Evolutionary conservation across 2,888 invertebrate genomes (phyloP).

Genomic region (Ophioninae sp.): DNA sequence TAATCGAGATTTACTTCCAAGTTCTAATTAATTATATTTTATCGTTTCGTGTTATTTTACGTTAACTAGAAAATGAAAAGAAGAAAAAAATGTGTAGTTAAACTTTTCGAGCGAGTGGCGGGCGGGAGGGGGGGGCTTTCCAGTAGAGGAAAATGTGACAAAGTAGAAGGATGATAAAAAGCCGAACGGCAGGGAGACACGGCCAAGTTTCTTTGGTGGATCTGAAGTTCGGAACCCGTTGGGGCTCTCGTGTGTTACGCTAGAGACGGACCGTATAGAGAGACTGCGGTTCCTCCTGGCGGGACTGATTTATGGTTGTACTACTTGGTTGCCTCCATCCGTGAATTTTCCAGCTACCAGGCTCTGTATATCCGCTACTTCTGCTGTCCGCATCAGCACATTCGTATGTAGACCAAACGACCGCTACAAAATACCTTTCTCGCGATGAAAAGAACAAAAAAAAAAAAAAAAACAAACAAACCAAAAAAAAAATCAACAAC

Average conservation of each 20-base stretch:
- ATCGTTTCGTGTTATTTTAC: not conserved
- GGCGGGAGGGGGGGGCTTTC: too few species aligned
- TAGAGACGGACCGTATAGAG: not conserved
- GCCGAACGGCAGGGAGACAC: constrained; percentile 19
- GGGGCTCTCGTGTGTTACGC: constrained; percentile 7
- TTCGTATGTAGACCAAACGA: constrained; percentile 7
- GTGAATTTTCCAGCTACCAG: constrained; percentile 35
- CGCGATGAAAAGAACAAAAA: constrained; percentile 5
- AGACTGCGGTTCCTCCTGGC: constrained; percentile 41
- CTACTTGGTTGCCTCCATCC: constrained; percentile 39
- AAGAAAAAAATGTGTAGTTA: not conserved
- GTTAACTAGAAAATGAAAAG: too few species aligned
- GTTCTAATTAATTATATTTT: not conserved
- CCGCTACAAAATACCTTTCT: constrained; percentile 13
- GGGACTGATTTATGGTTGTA: constrained; percentile 57
- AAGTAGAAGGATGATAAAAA: constrained; percentile 28
- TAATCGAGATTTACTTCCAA: too few species aligned
- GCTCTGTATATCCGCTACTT: constrained; percentile 19
- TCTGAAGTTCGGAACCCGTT: constrained; percentile 22
- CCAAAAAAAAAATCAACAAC: constrained; percentile 5
- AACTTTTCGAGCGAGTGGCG: not conserved
- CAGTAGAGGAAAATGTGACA: constrained; percentile 1
- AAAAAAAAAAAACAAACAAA: not conserved
- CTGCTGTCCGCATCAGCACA: constrained; percentile 19
- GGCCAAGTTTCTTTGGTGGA: constrained; percentile 23